phyloP scores from a whole-genome alignment of 2,888 invertebrate species.

The Anarsia innoxiella region DNA sequence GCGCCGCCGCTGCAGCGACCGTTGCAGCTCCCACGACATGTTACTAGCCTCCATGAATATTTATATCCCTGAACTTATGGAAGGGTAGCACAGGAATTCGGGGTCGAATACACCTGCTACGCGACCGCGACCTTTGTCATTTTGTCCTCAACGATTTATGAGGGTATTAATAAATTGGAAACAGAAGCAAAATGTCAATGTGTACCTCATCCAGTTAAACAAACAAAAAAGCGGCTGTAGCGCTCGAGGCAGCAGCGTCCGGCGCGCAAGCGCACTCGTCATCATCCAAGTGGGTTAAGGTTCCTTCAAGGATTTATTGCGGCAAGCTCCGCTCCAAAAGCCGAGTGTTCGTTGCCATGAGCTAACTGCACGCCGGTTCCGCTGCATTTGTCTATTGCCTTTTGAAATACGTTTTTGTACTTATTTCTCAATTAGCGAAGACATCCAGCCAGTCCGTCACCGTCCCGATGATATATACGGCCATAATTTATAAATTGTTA shows the following conservation, averaged over 20 bases:
- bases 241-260: constrained; percentile 36
- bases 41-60: constrained; percentile 38
- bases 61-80: constrained; percentile 30
- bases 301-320: constrained; percentile 74
- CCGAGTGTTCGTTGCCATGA: constrained; percentile 64
- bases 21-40: constrained; percentile 57
- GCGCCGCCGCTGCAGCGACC: constrained; percentile 49
- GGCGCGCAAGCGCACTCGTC: constrained; percentile 57
- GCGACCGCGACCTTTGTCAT: constrained; percentile 18
- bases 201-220: constrained; percentile 27
- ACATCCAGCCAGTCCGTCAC: constrained; percentile 48
- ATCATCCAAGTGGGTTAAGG: constrained; percentile 75
- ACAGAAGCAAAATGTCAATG: constrained; percentile 2
- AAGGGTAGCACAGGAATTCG: constrained; percentile 41
- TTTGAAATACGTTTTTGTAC: constrained; percentile 35
- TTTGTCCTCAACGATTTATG: constrained; percentile 10
- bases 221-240: constrained; percentile 46
- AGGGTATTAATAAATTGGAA: not conserved
- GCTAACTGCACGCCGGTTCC: constrained; percentile 66
- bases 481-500: constrained; percentile 28
- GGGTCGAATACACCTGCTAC: constrained; percentile 35
- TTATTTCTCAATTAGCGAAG: constrained; percentile 41
- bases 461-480: constrained; percentile 33
- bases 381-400: constrained; percentile 62
- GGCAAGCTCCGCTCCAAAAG: constrained; percentile 74